Conservation (phyloP, 2,888 invertebrate species). For the Invenusta paracnida region DNA sequence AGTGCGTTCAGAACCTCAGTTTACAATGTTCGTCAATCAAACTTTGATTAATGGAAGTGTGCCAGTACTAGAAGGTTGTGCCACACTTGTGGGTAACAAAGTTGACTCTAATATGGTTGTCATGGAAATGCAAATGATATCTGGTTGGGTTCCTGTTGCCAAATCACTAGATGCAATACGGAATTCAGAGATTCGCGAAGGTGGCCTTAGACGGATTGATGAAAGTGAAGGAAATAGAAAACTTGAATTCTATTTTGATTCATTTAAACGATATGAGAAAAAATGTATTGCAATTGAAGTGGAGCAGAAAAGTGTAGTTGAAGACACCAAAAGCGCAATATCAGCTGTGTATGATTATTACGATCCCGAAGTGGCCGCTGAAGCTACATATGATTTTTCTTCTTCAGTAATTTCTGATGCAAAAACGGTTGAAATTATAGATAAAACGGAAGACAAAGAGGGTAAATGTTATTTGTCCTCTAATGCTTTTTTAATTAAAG, state of each 20-base stretch:
- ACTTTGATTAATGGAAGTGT: not conserved
- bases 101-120: constrained; percentile 27
- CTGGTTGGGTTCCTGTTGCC: constrained; percentile 1
- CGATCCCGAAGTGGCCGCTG: not conserved
- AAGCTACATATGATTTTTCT: not conserved
- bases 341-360: not conserved
- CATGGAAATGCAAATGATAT: constrained; percentile 1
- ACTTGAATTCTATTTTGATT: not conserved
- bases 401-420: not conserved
- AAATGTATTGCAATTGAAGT: not conserved
- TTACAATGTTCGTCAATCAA: not conserved
- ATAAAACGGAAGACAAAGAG: not conserved
- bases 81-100: not conserved
- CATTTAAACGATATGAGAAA: not conserved
- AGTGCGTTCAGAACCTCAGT: not conserved
- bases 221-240: not conserved
- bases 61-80: not conserved
- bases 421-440: not conserved
- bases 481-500: not conserved
- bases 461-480: not conserved
- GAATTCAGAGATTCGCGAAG: not conserved
- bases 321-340: not conserved
- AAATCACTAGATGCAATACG: not conserved
- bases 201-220: not conserved
- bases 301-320: not conserved